Evolutionary conservation across 2,113 vertebrate genomes (phyloP).

Genomic region (Penelope pileata): DNA sequence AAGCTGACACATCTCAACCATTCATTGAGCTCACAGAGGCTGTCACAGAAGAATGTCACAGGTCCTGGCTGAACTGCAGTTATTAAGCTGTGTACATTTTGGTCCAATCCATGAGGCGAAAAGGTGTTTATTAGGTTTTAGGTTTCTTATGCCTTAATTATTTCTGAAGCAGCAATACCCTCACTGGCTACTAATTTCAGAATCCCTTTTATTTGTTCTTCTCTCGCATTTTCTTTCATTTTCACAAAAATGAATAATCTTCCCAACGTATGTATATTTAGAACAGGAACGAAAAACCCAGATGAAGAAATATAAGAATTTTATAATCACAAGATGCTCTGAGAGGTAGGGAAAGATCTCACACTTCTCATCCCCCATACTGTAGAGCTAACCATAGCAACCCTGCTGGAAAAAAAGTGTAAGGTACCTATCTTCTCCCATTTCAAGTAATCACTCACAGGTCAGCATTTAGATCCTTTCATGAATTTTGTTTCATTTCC

Average conservation of each 20-base stretch:
- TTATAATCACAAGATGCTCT: slow-evolving; percentile 51
- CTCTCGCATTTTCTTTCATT: background rate
- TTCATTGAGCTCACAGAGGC: background rate
- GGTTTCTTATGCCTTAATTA: background rate
- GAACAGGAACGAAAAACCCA: slow-evolving; percentile 33
- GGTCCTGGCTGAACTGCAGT: background rate
- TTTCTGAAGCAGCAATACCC: background rate
- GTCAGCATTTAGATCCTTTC: background rate
- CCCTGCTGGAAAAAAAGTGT: slow-evolving; percentile 27
- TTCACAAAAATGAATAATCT: slow-evolving; percentile 49
- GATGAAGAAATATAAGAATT: slow-evolving; percentile 51
- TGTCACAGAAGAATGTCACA: background rate
- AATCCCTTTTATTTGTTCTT: background rate
- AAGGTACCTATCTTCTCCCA: background rate
- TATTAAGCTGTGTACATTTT: background rate
- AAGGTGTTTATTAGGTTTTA: background rate
- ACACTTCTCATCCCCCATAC: slow-evolving; percentile 16
- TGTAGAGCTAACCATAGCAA: slow-evolving; percentile 60
- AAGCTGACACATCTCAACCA: background rate
- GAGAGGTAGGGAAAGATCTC: slow-evolving; percentile 58
- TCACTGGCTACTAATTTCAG: background rate
- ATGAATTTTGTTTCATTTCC: background rate
- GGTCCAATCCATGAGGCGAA: background rate
- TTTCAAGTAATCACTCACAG: background rate
- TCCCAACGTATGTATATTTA: slow-evolving; percentile 30